These are phyloP conservation scores for Pomatostomus ruficeps DNA, from an alignment of 2,113 vertebrate species.

Conservation along the genomic window DNA sequence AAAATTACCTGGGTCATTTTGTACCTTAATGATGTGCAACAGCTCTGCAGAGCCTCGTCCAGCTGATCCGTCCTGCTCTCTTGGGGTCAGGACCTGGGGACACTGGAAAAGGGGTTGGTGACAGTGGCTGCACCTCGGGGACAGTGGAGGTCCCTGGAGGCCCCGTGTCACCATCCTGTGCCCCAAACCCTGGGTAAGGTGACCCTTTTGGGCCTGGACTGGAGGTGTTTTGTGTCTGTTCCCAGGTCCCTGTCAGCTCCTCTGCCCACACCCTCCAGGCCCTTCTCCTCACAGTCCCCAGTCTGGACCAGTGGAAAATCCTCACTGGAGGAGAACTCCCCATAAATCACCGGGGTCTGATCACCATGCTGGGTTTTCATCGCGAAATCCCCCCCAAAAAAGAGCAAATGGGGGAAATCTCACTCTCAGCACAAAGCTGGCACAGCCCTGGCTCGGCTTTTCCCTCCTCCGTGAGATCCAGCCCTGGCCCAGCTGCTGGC, in stretches of 20 bases:
- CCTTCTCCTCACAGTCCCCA: background rate
- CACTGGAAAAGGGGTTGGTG: background rate
- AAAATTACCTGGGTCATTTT: background rate
- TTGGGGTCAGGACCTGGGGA: accelerated
- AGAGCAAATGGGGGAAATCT: background rate
- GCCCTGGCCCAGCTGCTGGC: background rate
- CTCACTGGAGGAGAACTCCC: constrained; percentile 24
- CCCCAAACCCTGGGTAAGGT: background rate
- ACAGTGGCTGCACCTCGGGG: accelerated
- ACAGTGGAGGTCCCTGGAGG: background rate
- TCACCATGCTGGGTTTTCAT: constrained; percentile 38
- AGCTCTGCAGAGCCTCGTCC: background rate
- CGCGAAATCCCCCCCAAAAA: background rate
- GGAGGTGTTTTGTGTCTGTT: constrained; percentile 70
- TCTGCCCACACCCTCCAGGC: background rate
- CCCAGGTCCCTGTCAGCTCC: constrained; percentile 67
- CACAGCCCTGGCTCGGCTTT: background rate
- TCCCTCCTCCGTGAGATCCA: constrained; percentile 23
- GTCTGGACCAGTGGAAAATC: constrained; percentile 18
- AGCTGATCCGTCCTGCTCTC: background rate
- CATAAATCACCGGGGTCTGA: constrained; percentile 29
- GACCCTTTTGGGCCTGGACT: background rate
- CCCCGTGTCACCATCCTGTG: accelerated
- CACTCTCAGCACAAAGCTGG: background rate
- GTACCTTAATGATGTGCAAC: too few species aligned